Evolutionary conservation across 2,888 invertebrate genomes (phyloP), one percentile per base, ranked within the genome.

Genomic region (Latheticus oryzae): DNA sequence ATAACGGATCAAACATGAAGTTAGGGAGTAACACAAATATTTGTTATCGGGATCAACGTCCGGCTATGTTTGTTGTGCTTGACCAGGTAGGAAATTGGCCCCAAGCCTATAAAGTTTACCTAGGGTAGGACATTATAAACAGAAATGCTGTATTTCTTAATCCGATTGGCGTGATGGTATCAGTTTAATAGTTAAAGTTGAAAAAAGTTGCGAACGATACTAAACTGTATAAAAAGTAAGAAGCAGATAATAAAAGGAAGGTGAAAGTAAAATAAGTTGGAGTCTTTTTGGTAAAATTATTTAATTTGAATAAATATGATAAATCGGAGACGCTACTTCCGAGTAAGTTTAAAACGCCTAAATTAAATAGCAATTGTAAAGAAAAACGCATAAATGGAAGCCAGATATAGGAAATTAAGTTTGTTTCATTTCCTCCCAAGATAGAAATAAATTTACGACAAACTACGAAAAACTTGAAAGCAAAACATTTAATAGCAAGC

Each of bases 381-480:
- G 60, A 57, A 56, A 59, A 60, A 56, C 47, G 23, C 38, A 37
- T 33, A 50, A 56, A 56, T 50, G 38, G 43, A 24, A 35, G 16
- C 43, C 32, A 57, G 51, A 43, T 57, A 57, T 42, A 51, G 50
- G 57, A 57, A 57, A 57, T 57, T 51, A 51, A 57, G 50, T 51
- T 57, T 57, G 51, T 57, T 43, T 51, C 57, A 43, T 57, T 57
- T 57, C 57, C 57, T 57, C 35, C 15, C 38, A 26, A 57, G 51
- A 57, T 42, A 57, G 50, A 57, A 57, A 51, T 51, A 51, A 57
- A 57, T 57, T 50, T 51, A 50, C 30, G 48, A 32, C 56, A 50
- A 56, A 56, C 50, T 51, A 51, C 50, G 50, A 43, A 51, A 42
- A 45, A 58, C 23, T 42, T 43, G 51, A 52, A 51, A 50, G 37